A percentile compares a stretch with the other conserved stretches of the same genome.
Conservation (phyloP, 2,113 vertebrate species). For the Ophiodon elongatus region DNA sequence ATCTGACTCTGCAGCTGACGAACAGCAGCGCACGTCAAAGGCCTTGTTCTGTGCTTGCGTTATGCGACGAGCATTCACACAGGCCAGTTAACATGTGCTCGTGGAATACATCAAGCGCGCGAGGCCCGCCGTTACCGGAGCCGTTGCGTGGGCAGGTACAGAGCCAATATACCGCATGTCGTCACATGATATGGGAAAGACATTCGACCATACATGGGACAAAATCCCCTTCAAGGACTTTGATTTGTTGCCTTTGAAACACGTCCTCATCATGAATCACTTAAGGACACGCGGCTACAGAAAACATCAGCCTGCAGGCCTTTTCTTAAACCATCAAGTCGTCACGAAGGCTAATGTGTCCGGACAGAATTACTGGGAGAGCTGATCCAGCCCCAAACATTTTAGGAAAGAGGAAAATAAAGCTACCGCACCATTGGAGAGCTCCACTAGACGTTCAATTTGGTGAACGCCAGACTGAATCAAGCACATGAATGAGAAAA, state of each 20-base stretch:
- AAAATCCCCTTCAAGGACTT: neutral
- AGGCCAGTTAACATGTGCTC: neutral
- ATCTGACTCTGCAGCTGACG: conserved; percentile 15
- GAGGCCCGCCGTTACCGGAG: neutral
- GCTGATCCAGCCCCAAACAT: neutral
- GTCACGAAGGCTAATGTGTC: neutral
- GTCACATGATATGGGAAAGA: conserved; percentile 2
- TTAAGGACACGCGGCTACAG: conserved; percentile 1
- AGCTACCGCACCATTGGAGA: neutral
- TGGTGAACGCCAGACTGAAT: neutral
- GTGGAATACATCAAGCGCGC: neutral
- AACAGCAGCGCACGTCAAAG: conserved; percentile 36
- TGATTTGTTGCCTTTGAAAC: neutral
- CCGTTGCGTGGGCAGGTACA: neutral
- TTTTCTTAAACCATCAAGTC: neutral
- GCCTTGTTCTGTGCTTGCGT: neutral
- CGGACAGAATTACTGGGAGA: conserved; percentile 1
- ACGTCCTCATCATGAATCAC: neutral
- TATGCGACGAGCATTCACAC: conserved; percentile 21
- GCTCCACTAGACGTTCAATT: neutral
- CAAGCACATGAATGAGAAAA: neutral
- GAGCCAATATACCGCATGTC: neutral
- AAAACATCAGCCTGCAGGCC: conserved; percentile 1
- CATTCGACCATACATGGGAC: neutral
- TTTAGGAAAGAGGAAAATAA: neutral